A percentile compares a stretch with the other conserved stretches of the same genome.
phyloP scores from a whole-genome alignment of 2,113 vertebrate species.

The Gavialis gangeticus region DNA sequence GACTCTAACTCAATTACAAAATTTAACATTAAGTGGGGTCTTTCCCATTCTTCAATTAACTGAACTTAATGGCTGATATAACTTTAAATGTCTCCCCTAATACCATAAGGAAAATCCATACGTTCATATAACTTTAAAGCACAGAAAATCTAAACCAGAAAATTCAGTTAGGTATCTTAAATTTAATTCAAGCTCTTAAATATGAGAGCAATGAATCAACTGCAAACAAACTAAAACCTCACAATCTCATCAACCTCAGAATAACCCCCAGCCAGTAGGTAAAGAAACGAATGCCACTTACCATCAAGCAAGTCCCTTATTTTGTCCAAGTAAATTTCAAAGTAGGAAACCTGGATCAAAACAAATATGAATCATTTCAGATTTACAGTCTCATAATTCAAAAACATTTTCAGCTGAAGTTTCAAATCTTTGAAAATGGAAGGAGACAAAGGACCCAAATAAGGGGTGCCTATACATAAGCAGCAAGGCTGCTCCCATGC shows the following conservation, averaged over 20 bases:
- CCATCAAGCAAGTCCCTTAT: constrained; percentile 96
- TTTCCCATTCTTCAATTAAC: background rate
- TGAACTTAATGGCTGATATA: background rate
- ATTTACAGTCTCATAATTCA: background rate
- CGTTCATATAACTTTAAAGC: background rate
- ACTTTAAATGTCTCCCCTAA: background rate
- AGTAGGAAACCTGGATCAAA: constrained; percentile 92
- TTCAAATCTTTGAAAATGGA: background rate
- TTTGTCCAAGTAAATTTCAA: constrained; percentile 99
- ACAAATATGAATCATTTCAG: constrained; percentile 34
- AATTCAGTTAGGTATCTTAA: background rate
- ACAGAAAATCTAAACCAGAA: background rate
- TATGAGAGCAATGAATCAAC: background rate
- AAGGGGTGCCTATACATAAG: background rate
- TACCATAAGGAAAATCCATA: background rate
- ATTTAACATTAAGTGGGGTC: background rate
- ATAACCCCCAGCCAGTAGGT: background rate
- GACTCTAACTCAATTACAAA: background rate
- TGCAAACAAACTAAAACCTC: too few relatives aligned
- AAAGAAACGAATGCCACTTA: constrained; percentile 73
- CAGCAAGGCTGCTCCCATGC: too few relatives aligned
- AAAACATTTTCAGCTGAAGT: background rate
- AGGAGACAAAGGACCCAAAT: background rate
- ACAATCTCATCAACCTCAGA: background rate
- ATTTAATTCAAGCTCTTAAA: background rate